These are phyloP conservation scores for Diarsia brunnea DNA, from an alignment of 2,888 invertebrate genomes.

Conservation along the genomic window DNA sequence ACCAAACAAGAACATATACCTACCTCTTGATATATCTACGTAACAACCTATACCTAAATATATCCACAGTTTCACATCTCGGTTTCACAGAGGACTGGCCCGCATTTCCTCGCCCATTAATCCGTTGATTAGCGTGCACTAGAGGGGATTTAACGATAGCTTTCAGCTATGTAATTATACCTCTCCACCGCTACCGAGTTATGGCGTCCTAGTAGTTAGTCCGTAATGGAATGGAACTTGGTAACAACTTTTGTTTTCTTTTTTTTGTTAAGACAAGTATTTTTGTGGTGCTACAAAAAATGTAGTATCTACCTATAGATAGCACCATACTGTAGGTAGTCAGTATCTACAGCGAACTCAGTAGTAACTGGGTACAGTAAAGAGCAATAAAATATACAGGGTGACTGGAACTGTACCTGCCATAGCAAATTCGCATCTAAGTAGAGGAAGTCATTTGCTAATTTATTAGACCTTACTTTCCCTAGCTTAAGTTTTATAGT, in stretches of 20 bases:
- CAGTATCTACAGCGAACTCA: no score
- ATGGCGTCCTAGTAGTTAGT: conserved; percentile 73
- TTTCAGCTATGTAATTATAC: conserved; percentile 83
- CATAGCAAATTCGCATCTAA: no score
- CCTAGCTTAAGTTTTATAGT: no score
- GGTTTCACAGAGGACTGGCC: conserved; percentile 57
- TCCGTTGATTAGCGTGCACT: conserved; percentile 83
- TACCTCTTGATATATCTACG: conserved; percentile 11
- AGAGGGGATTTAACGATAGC: conserved; percentile 82
- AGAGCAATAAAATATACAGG: no score
- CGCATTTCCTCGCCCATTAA: conserved; percentile 78
- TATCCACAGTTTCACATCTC: conserved; percentile 42
- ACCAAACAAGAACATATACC: conserved; percentile 8
- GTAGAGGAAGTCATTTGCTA: no score
- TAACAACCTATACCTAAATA: not conserved
- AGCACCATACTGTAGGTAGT: no score
- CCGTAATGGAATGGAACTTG: conserved; percentile 77
- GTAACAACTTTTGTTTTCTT: conserved; percentile 62
- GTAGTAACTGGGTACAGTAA: no score
- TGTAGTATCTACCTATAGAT: no score
- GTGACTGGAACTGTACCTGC: no score
- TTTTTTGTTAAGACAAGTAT: conserved; percentile 25
- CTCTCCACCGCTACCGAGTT: conserved; percentile 73
- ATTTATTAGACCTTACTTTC: no score
- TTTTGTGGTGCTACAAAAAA: not conserved